Evolutionary conservation across 92 coral and sea anemone species (phyloP).

Genomic region (Isaurus tuberculatus): DNA sequence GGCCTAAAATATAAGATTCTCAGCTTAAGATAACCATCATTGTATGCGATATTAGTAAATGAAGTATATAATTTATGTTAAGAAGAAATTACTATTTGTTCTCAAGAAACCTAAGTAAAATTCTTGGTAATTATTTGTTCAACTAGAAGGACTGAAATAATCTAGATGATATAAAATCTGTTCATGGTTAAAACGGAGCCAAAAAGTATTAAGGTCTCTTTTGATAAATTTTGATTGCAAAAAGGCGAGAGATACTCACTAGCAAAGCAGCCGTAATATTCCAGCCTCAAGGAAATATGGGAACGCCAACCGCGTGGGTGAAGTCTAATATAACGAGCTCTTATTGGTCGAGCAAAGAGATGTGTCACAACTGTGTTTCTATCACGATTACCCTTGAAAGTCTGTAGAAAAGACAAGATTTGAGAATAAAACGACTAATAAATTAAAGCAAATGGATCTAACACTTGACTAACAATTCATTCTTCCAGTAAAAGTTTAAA

Average conservation of each 20-base stretch:
- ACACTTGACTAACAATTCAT: too few relatives aligned
- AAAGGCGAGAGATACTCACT: constrained; percentile 49
- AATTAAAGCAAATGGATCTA: too few relatives aligned
- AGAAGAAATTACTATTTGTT: too few relatives aligned
- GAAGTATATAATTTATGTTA: neutral
- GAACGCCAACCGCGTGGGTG: constrained; percentile 75
- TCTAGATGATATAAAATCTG: too few relatives aligned
- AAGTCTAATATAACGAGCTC: constrained; percentile 69
- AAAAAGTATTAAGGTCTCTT: too few relatives aligned
- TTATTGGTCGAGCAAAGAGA: constrained; percentile 66
- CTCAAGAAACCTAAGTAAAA: too few relatives aligned
- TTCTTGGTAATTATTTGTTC: too few relatives aligned
- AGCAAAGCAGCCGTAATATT: constrained; percentile 79
- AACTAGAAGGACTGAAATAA: too few relatives aligned
- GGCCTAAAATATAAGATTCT: constrained; percentile 47
- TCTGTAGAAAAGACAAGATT: constrained; percentile 26
- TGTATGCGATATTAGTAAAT: neutral
- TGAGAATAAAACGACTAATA: neutral
- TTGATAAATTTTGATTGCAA: too few relatives aligned
- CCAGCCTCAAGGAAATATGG: constrained; percentile 81
- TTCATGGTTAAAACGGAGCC: too few relatives aligned
- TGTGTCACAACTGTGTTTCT: constrained; percentile 68
- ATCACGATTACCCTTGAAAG: constrained; percentile 71
- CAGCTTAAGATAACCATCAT: neutral
- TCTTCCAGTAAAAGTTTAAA: too few relatives aligned